Evolutionary conservation across 2,113 vertebrate species (phyloP).

Genomic region (Caranx melampygus): DNA sequence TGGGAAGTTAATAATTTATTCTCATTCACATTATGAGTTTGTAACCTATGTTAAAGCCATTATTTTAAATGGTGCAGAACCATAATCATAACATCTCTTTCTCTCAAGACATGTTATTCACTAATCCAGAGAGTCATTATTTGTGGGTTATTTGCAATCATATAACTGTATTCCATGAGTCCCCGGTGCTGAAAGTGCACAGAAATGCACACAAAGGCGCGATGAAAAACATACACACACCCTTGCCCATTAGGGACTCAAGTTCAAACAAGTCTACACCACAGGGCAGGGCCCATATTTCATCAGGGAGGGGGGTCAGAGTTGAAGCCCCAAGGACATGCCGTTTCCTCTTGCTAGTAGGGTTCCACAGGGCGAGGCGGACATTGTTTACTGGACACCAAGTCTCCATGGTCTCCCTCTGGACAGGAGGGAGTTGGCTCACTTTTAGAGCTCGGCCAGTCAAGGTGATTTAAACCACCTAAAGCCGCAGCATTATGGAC

Average conservation of each 20-base stretch:
- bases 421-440: conserved; percentile 60
- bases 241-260: conserved; percentile 56
- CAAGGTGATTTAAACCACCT: conserved; percentile 80
- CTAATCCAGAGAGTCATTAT: conserved; percentile 19
- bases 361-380: conserved; percentile 62
- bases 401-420: conserved; percentile 54
- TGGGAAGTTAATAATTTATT: conserved; percentile 24
- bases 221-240: conserved; percentile 36
- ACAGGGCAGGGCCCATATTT: conserved; percentile 71
- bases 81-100: background rate
- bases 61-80: conserved; percentile 46
- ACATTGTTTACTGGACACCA: conserved; percentile 71
- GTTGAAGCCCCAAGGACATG: conserved; percentile 76
- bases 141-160: conserved; percentile 28
- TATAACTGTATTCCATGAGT: conserved; percentile 4
- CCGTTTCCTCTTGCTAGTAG: conserved; percentile 73
- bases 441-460: conserved; percentile 65
- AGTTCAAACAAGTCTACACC: conserved; percentile 76
- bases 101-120: conserved; percentile 10
- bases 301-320: conserved; percentile 73
- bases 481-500: conserved; percentile 55
- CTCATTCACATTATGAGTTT: conserved; percentile 22
- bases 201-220: conserved; percentile 26
- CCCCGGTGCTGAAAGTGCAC: background rate
- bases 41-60: conserved; percentile 2